phyloP scores from a whole-genome alignment of 2,113 vertebrate species.

The Rhabdomys dilectus region DNA sequence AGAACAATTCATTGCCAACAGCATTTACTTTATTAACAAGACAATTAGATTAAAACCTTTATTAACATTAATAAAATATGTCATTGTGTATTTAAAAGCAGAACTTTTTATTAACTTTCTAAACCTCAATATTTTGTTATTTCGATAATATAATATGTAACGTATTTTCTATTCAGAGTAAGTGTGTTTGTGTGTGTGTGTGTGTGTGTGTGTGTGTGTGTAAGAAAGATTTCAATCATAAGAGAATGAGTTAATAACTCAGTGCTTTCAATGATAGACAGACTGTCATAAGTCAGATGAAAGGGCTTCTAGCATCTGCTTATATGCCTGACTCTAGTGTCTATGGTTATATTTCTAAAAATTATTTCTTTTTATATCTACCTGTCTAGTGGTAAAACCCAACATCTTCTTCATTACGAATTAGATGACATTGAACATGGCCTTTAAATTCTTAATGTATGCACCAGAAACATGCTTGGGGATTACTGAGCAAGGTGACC shows the following conservation, averaged over 20 bases:
- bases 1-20: neutral
- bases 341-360: neutral
- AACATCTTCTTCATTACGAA: conserved; percentile 45
- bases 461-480: neutral
- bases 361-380: neutral
- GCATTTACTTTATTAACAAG: neutral
- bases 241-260: neutral
- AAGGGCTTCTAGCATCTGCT: neutral
- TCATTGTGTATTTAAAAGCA: neutral
- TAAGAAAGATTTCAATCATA: neutral
- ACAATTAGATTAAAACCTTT: neutral
- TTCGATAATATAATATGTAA: neutral
- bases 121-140: neutral
- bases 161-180: neutral
- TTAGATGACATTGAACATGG: conserved; percentile 13
- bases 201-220: neutral
- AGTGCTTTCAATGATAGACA: neutral
- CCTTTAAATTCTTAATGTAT: conserved; percentile 60
- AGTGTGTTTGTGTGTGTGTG: neutral
- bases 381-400: conserved; percentile 19
- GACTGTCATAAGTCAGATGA: neutral
- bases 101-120: neutral
- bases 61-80: too few species aligned
- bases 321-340: neutral
- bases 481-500: conserved; percentile 67